A percentile compares a stretch with the other conserved stretches of the same genome.
Evolutionary conservation across 2,113 vertebrate genomes (phyloP).

Genomic region (Cathartes aura): DNA sequence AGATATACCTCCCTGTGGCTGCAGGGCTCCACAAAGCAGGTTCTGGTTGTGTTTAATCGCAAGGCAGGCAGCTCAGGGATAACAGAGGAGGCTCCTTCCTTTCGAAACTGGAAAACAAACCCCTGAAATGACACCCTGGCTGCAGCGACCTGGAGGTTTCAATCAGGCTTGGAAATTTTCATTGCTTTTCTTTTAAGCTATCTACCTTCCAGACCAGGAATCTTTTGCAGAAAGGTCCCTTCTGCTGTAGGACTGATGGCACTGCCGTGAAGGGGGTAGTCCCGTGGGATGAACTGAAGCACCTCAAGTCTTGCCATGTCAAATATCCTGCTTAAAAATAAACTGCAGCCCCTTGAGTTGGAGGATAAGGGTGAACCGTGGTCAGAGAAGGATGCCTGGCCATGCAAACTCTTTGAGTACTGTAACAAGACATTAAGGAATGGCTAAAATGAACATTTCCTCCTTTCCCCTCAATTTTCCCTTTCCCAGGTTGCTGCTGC

Average conservation of each 20-base stretch:
- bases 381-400: not conserved
- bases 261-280: rapidly evolving
- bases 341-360: not conserved
- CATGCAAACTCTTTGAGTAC: not conserved
- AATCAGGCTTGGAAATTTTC: not conserved
- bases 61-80: not conserved
- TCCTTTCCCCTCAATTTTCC: not conserved
- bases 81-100: not conserved
- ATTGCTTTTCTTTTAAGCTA: not conserved
- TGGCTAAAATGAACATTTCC: not conserved
- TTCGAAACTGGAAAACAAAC: not conserved
- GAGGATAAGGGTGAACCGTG: not conserved
- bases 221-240: not conserved
- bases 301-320: not conserved
- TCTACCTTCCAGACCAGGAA: not conserved
- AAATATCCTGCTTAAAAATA: not conserved
- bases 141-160: not conserved
- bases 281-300: not conserved
- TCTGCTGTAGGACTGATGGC: not conserved
- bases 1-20: too few species aligned
- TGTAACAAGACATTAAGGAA: not conserved
- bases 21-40: not conserved
- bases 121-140: not conserved
- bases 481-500: not conserved
- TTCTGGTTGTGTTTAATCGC: not conserved